These are phyloP conservation scores for Toxotes lorentzi DNA, from an alignment of 2,797 vertebrate genomes.

Conservation along the genomic window DNA sequence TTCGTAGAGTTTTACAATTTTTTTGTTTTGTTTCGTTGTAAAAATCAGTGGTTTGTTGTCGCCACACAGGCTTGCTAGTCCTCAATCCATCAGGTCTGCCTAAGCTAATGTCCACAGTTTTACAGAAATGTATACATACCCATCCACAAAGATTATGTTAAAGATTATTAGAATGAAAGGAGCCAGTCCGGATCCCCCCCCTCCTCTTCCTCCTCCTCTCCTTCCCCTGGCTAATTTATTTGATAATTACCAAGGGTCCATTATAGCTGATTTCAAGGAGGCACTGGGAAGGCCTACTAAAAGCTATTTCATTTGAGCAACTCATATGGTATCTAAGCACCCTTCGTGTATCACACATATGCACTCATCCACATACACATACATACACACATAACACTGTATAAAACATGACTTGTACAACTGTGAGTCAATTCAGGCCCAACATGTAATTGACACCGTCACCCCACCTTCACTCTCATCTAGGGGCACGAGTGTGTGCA, in stretches of 20 bases:
- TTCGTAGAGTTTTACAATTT: no score
- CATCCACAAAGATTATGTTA: not conserved
- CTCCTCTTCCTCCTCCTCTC: conserved; percentile 44
- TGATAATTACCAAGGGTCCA: conserved; percentile 80
- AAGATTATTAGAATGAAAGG: conserved; percentile 24
- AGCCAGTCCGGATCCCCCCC: conserved; percentile 31
- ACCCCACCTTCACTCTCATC: conserved; percentile 49
- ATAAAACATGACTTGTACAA: conserved; percentile 52
- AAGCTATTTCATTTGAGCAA: conserved; percentile 81
- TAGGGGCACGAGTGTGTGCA: conserved; percentile 27
- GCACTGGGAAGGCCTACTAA: conserved; percentile 83
- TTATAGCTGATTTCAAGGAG: conserved; percentile 80
- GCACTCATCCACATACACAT: not conserved
- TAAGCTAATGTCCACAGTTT: conserved; percentile 13
- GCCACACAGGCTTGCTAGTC: not conserved
- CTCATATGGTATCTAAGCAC: conserved; percentile 54
- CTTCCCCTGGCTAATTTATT: conserved; percentile 73
- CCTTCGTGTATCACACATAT: conserved; percentile 11
- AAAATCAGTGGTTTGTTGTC: conserved; percentile 9
- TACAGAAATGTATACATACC: not conserved
- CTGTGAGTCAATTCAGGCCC: conserved; percentile 64
- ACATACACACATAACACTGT: conserved; percentile 7
- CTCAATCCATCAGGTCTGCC: conserved; percentile 7
- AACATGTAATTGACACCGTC: conserved; percentile 73
- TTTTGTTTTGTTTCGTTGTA: not conserved